phyloP scores from a whole-genome alignment of 2,113 vertebrate genomes.

The Erinaceus europaeus region DNA sequence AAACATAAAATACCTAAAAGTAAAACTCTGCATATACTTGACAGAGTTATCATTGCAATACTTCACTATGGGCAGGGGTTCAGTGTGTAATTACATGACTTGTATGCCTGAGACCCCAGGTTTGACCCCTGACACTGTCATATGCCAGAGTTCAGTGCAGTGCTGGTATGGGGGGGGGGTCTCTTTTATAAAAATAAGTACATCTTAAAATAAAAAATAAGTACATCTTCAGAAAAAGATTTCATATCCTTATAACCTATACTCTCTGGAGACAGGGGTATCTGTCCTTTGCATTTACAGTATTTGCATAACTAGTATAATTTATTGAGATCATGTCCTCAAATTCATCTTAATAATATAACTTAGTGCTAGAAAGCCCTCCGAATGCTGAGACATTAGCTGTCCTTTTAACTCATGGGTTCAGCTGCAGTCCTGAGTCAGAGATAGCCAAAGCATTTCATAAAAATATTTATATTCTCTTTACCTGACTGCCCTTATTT shows the following conservation, averaged over 20 bases:
- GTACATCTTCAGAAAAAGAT: too few relatives aligned
- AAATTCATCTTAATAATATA: background rate
- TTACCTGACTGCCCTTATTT: background rate
- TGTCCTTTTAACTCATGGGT: background rate
- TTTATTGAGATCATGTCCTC: background rate
- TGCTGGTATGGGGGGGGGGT: too few relatives aligned
- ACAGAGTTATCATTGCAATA: background rate
- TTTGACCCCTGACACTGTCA: too few relatives aligned
- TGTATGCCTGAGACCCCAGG: too few relatives aligned
- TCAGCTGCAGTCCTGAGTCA: background rate
- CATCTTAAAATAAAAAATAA: too few relatives aligned
- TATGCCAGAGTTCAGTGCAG: too few relatives aligned
- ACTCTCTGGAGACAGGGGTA: background rate
- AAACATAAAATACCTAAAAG: slow-evolving; percentile 9
- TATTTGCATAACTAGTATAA: background rate
- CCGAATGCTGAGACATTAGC: background rate
- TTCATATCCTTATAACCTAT: background rate
- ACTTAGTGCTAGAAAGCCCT: background rate
- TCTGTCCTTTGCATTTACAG: background rate
- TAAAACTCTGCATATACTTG: background rate
- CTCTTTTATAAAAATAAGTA: too few relatives aligned
- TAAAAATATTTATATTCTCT: background rate
- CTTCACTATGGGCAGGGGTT: too few relatives aligned
- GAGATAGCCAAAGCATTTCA: background rate
- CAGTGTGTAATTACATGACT: too few relatives aligned